A percentile compares a stretch with the other conserved stretches of the same genome.
Conservation (phyloP, 1,140 invertebrate species). For the Drosophila mayri region DNA sequence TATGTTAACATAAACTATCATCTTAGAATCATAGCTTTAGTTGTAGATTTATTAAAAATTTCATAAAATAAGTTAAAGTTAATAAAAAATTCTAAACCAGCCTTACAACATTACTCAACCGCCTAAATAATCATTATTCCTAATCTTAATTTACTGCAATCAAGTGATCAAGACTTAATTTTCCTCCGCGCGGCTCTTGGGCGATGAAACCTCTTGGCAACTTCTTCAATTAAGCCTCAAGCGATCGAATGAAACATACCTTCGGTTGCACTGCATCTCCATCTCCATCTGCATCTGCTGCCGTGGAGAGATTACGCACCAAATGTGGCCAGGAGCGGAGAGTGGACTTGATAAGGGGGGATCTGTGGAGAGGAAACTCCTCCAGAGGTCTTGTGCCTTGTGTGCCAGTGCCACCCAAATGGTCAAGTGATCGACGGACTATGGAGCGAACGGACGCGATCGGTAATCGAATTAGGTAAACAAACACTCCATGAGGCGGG, state of each 20-base stretch:
- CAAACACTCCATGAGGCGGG: slow-evolving; percentile 79
- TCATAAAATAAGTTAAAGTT: background rate
- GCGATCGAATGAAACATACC: slow-evolving; percentile 2
- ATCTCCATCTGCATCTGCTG: slow-evolving; percentile 33
- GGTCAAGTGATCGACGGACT: slow-evolving; percentile 79
- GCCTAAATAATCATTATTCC: slow-evolving; percentile 6
- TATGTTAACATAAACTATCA: no score
- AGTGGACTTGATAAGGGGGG: slow-evolving; percentile 25
- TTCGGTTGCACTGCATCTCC: slow-evolving; percentile 2
- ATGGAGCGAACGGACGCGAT: slow-evolving; percentile 79
- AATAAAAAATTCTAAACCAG: background rate
- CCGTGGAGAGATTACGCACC: slow-evolving; percentile 37
- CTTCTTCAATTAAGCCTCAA: slow-evolving; percentile 33
- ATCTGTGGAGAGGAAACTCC: slow-evolving; percentile 19
- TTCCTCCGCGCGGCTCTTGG: background rate
- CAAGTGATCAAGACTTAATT: slow-evolving; percentile 26
- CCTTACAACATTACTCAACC: background rate
- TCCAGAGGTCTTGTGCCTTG: slow-evolving; percentile 13
- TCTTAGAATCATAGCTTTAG: no score
- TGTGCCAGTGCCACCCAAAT: slow-evolving; percentile 72
- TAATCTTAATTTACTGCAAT: slow-evolving; percentile 9
- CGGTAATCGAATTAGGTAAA: slow-evolving; percentile 83
- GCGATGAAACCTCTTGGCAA: slow-evolving; percentile 12
- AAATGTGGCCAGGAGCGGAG: slow-evolving; percentile 15
- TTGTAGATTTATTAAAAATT: background rate